Conservation (phyloP, 2,888 invertebrate genomes). For the Mystacides longicornis region DNA sequence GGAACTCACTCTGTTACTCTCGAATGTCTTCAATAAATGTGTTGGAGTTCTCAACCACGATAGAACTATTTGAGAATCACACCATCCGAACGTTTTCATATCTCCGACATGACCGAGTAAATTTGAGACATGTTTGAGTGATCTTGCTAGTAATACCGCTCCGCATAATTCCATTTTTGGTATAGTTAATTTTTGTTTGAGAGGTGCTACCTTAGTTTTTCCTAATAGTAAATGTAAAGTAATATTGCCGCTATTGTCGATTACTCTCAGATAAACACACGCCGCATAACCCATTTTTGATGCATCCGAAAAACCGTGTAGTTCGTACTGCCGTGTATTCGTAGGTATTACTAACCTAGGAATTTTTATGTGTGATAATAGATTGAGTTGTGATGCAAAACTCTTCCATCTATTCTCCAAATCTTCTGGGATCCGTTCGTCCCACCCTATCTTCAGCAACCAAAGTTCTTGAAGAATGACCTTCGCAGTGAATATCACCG, state of each 20-base stretch:
- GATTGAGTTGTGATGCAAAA: neutral
- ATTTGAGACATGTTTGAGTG: neutral
- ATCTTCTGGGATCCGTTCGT: neutral
- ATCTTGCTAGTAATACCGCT: neutral
- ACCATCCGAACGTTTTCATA: neutral
- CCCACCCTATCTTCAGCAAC: neutral
- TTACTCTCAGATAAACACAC: neutral
- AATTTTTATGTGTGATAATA: neutral
- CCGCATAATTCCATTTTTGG: conserved; percentile 1
- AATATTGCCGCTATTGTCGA: neutral
- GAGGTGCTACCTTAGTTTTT: neutral
- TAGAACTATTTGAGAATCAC: neutral
- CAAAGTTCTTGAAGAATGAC: neutral
- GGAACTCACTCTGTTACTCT: neutral
- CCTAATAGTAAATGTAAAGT: neutral
- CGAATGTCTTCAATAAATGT: neutral
- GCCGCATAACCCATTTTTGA: neutral
- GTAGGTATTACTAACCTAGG: neutral
- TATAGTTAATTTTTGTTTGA: conserved; percentile 3
- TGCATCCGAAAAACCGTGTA: conserved; percentile 4
- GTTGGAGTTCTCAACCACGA: conserved; percentile 1
- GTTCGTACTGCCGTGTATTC: neutral
- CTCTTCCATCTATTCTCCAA: neutral
- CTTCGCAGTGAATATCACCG: neutral
- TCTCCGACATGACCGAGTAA: neutral